Base-by-base conservation (phyloP, 2,797 vertebrate species). In the Myotis daubentonii region DNA sequence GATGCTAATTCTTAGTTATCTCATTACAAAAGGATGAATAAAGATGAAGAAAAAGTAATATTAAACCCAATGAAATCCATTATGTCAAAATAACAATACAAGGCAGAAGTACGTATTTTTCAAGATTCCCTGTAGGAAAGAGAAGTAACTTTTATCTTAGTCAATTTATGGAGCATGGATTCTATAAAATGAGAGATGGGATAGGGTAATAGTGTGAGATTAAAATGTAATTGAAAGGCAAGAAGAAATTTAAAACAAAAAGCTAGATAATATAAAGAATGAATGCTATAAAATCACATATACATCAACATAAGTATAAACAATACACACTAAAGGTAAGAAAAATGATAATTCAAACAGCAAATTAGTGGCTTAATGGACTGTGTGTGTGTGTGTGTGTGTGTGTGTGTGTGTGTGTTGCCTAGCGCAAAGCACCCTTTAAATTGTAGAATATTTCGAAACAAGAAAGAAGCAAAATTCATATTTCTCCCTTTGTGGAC, bases 171-270 rank as follows among this genome's bases (percentile, higher is more conserved):
- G 19, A 92, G 62, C 90, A 88, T 83, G 12, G 23, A 70, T 79
- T 84, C 44, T 71, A 88, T 75, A 87, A 89, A 95, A 87, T 81
- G 60, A 83, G 83, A 94, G 41, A 91, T 83, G 53, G 93, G 36
- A 65, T n/a, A 89, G 33, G 28, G 81, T 36, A 87, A 53, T 51
- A 78, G 22, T 72, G 30, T 89, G 68, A 88, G 87, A 93, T 91
- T 68, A 95, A 88, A 95, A 89, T 83, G 72, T 95, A 93, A 94
- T 89, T 93, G 89, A 94, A n/a, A 97, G 62, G 57, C 72, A 95
- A 86, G 5, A 38, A 62, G 80, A 95, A 95, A 84, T 80, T 49
- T 83, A 74, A 89, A 72, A 70, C 17, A 92, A 94, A 88, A 79
- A 78, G 17, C 36, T 68, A 44, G 57, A 71, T 62, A 79, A 82